Percentiles rank a stretch among this genome's conserved stretches.
Evolutionary conservation across 2,113 vertebrate species (phyloP).

Genomic region (Formicarius rufipectus): DNA sequence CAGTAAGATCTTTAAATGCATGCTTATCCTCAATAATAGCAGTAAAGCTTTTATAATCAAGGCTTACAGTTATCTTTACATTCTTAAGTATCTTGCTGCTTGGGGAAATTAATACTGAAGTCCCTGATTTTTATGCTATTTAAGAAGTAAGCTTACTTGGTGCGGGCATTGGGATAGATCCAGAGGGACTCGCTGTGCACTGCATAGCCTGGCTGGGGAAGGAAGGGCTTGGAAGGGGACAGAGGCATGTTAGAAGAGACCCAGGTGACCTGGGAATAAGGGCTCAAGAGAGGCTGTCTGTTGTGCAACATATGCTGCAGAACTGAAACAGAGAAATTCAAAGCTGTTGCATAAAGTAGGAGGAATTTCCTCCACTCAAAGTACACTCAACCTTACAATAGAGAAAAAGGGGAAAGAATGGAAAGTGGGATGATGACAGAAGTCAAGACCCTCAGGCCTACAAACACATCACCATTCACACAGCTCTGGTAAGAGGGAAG

Average conservation of each 20-base stretch:
- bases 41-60: slow-evolving; percentile 35
- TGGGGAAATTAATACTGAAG: slow-evolving; percentile 25
- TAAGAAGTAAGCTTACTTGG: background rate
- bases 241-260: background rate
- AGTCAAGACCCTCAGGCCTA: background rate
- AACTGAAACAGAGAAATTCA: background rate
- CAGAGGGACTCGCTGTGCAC: background rate
- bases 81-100: slow-evolving; percentile 23
- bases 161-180: background rate
- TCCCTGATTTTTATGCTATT: background rate
- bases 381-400: background rate
- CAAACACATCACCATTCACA: background rate
- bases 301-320: background rate
- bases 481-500: background rate
- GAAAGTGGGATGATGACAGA: background rate
- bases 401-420: background rate
- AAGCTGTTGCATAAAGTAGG: background rate
- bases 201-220: background rate
- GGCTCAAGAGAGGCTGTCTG: background rate
- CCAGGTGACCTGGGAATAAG: background rate
- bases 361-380: background rate
- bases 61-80: slow-evolving; percentile 41
- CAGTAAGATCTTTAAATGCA: slow-evolving; percentile 6
- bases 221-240: background rate
- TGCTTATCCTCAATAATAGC: background rate